Conservation (phyloP, 2,888 invertebrate species). For the Ectemnius continuus region DNA sequence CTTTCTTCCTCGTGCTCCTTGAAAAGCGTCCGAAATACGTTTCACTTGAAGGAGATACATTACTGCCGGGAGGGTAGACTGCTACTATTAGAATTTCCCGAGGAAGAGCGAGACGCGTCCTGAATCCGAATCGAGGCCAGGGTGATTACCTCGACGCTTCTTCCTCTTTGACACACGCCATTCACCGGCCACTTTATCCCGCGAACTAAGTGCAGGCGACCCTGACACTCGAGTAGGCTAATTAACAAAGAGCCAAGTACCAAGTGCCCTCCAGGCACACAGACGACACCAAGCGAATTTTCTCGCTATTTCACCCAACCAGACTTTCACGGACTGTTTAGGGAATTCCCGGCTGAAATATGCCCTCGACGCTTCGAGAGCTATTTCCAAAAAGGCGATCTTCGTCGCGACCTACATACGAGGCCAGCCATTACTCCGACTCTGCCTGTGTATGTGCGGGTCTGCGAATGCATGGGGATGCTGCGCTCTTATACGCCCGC, state of each 20-base stretch:
- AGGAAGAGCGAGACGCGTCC: slow-evolving; percentile 9
- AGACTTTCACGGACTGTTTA: slow-evolving; percentile 16
- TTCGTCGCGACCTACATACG: slow-evolving; percentile 47
- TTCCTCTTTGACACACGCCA: too few relatives aligned
- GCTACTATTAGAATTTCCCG: not conserved
- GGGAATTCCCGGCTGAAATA: slow-evolving; percentile 32
- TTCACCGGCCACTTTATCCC: too few relatives aligned
- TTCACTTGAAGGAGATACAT: too few relatives aligned
- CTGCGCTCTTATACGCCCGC: slow-evolving; percentile 41
- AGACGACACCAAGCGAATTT: slow-evolving; percentile 22
- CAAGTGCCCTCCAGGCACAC: too few relatives aligned
- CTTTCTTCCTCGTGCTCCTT: too few relatives aligned
- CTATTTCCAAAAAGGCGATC: slow-evolving; percentile 43
- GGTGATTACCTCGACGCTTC: too few relatives aligned
- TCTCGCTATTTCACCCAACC: slow-evolving; percentile 13
- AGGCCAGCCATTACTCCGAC: slow-evolving; percentile 14
- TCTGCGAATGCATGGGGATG: slow-evolving; percentile 13
- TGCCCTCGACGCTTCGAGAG: slow-evolving; percentile 21
- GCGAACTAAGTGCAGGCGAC: too few relatives aligned
- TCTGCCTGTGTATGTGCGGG: not conserved
- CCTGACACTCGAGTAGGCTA: too few relatives aligned
- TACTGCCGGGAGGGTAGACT: too few relatives aligned
- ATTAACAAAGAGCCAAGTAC: too few relatives aligned
- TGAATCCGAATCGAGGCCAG: too few relatives aligned
- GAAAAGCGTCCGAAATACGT: too few relatives aligned